Conservation (phyloP, 2,888 invertebrate species). For the Andrena dorsata region DNA sequence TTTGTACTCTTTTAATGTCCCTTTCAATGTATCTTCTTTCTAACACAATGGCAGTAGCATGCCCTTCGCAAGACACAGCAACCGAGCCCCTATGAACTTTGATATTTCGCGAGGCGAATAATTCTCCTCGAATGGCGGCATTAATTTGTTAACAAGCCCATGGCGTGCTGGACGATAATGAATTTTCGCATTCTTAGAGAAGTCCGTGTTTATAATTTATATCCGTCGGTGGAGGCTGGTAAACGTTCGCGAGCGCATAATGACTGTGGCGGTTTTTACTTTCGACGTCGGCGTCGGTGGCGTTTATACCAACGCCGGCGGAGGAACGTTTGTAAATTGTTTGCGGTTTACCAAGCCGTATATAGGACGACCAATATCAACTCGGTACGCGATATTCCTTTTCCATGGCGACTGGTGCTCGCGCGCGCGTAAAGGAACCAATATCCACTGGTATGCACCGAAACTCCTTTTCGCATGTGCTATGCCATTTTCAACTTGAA, state of each 20-base stretch:
- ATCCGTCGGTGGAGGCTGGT: neutral
- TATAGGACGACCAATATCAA: constrained; percentile 48
- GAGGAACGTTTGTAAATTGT: constrained; percentile 44
- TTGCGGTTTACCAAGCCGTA: constrained; percentile 47
- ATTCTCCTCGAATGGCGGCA: constrained; percentile 15
- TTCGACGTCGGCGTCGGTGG: neutral
- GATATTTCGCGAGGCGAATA: constrained; percentile 8
- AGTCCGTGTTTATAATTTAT: constrained; percentile 6
- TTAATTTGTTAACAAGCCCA: constrained; percentile 31
- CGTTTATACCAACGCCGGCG: neutral
- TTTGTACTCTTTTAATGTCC: constrained; percentile 2
- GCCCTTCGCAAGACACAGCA: neutral
- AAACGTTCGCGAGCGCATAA: constrained; percentile 17
- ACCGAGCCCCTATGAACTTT: neutral
- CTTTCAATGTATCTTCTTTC: neutral
- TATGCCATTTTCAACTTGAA: constrained; percentile 51
- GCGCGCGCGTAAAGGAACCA: constrained; percentile 38
- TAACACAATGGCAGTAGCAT: neutral
- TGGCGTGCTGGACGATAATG: constrained; percentile 16
- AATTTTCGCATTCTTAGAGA: constrained; percentile 23
- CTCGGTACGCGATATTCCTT: constrained; percentile 41
- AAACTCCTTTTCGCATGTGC: constrained; percentile 40
- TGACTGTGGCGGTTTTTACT: constrained; percentile 9
- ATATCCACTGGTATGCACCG: constrained; percentile 38
- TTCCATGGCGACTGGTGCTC: constrained; percentile 9